Base-by-base conservation (phyloP, 2,113 vertebrate species). In the Triplophysa rosa region DNA sequence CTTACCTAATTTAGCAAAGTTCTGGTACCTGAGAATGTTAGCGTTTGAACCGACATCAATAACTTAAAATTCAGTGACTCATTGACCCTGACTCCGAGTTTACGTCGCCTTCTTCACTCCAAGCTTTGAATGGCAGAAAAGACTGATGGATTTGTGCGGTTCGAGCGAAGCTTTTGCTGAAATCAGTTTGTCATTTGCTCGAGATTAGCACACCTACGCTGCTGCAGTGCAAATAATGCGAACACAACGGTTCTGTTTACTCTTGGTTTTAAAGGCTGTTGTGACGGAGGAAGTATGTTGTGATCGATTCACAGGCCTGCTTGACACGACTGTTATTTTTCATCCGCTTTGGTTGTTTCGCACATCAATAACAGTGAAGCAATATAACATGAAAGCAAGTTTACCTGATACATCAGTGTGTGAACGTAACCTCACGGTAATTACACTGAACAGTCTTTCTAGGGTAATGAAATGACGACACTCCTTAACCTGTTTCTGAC, bases 231-330 rank as follows among this genome's bases (percentile, higher is more conserved):
- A 61, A 81, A 75, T 67, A 80, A 42, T 1, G 12, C 7, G 64
- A 73, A 67, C 33, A 80, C 71, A 80, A 66, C 40, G 9, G 59
- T 6, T 29, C 49, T 75, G n/a, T 84, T 82, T 72, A 68, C 21
- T 24, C n/a, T 6, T 16, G 37, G 63, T 61, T 79, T 77, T n/a
- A 64, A 49, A 37, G 40, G 19, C 65, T 19, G 45, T 47, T 54
- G 74, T 77, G 74, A 77, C 58, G 7, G 40, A 62, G 37, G 72
- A 74, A 29, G 58, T 42, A 54, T 77, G 62, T 54, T 5, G 19
- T 1, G 62, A 77, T 52, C 74, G 49, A 77, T 77, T 65, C 26
- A 54, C 45, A 65, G 74, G 62, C 16, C 42, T n/a, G 73, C 42
- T 52, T 76, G 70, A 78, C 23, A 40, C 21, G 47, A 29, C 71